Conservation (phyloP, 2,797 vertebrate species). For the Stomatorhinus walkeri region DNA sequence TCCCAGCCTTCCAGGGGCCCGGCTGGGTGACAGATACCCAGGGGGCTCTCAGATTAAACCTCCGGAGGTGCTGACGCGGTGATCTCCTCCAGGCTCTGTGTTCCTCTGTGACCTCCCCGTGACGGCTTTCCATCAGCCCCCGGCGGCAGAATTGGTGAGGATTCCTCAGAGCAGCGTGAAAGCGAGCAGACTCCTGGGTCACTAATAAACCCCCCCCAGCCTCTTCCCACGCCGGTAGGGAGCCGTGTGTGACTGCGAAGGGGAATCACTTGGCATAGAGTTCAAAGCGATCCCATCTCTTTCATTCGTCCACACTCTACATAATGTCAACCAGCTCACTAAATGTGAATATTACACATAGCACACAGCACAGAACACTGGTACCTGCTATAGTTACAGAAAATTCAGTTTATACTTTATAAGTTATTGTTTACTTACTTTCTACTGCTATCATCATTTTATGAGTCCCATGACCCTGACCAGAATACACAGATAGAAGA, state of each 20-base stretch:
- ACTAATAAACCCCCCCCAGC: not conserved
- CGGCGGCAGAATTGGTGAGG: not conserved
- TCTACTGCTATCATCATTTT: not conserved
- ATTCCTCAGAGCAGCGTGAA: not conserved
- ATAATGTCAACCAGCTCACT: not conserved
- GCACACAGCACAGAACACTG: too few species aligned
- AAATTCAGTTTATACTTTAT: too few species aligned
- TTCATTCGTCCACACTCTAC: not conserved
- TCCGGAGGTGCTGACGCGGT: not conserved
- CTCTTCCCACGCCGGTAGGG: not conserved
- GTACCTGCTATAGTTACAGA: too few species aligned
- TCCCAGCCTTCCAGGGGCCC: not conserved
- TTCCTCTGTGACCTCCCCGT: not conserved
- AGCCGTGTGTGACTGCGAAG: not conserved
- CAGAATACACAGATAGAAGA: not conserved
- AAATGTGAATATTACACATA: not conserved
- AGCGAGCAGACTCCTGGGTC: not conserved
- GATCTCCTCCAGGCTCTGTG: not conserved
- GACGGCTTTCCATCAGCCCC: not conserved
- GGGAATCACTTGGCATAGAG: not conserved
- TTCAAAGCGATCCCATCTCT: not conserved
- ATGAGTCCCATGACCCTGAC: not conserved
- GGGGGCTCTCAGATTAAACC: not conserved
- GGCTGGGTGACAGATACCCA: not conserved
- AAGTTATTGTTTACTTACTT: not conserved